These are phyloP conservation scores for Leptodactylus fallax DNA, from an alignment of 2,797 vertebrate genomes.

Conservation along the genomic window DNA sequence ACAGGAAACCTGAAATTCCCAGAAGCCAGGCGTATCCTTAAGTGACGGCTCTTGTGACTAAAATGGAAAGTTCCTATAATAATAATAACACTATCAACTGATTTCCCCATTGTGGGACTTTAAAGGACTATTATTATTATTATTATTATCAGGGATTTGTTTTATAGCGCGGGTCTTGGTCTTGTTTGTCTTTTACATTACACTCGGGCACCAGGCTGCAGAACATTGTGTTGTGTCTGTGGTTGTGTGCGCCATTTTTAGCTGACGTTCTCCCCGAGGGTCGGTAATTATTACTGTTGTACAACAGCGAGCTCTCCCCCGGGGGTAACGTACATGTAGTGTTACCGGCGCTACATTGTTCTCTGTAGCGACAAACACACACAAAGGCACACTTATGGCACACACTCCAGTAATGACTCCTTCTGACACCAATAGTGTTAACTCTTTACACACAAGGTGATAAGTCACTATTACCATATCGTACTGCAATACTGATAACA, in stretches of 20 bases:
- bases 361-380: background rate
- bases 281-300: constrained; percentile 34
- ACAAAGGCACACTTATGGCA: no score
- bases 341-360: background rate
- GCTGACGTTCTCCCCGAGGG: background rate
- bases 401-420: no score
- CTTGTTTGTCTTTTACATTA: constrained; percentile 22
- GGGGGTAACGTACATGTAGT: background rate
- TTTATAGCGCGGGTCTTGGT: no score
- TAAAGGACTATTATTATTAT: no score
- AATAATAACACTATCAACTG: no score
- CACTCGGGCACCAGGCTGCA: background rate
- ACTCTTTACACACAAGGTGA: background rate
- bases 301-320: background rate
- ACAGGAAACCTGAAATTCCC: no score
- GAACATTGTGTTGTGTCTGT: background rate
- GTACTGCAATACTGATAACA: background rate
- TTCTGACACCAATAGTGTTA: background rate
- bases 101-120: no score
- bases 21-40: no score
- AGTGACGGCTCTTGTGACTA: background rate
- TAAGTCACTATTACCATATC: background rate
- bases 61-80: background rate
- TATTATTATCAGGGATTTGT: no score
- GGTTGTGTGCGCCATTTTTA: background rate